phyloP scores from a whole-genome alignment of 1,140 invertebrate species.

The Pseudachorutes palmiensis region DNA sequence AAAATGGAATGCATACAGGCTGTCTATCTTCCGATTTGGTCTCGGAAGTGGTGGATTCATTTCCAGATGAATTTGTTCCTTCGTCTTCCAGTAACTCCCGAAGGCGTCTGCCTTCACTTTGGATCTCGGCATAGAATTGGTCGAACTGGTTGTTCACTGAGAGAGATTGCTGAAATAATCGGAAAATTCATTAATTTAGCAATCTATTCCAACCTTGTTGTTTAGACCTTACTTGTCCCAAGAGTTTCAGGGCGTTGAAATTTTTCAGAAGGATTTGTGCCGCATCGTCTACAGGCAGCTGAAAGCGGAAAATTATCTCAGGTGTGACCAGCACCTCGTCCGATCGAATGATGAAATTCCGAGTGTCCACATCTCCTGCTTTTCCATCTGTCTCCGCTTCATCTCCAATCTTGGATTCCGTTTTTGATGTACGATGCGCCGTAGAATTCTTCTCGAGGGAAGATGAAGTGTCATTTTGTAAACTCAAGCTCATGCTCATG shows the following conservation, averaged over 20 bases:
- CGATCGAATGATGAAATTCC: neutral
- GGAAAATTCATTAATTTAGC: conserved; percentile 5
- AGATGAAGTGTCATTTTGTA: too few relatives aligned
- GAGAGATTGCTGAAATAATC: conserved; percentile 48
- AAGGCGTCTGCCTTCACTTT: conserved; percentile 51
- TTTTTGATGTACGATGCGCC: neutral
- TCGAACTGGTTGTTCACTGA: conserved; percentile 63
- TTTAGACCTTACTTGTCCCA: conserved; percentile 25
- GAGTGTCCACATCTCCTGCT: neutral
- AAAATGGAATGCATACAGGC: neutral
- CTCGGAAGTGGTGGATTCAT: conserved; percentile 42
- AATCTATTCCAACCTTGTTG: conserved; percentile 5
- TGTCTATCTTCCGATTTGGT: neutral
- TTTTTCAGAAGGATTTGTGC: conserved; percentile 58
- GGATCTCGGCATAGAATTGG: conserved; percentile 61
- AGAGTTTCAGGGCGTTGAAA: conserved; percentile 49
- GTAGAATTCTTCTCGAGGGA: too few relatives aligned
- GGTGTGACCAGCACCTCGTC: conserved; percentile 55
- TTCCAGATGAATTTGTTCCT: conserved; percentile 42
- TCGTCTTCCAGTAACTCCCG: conserved; percentile 54
- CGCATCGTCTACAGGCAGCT: conserved; percentile 52
- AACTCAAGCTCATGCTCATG: conserved; percentile 34
- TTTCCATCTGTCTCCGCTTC: too few relatives aligned
- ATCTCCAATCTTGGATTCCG: conserved; percentile 37
- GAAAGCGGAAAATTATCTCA: conserved; percentile 60